phyloP scores from a whole-genome alignment of 2,888 invertebrate genomes.

The Sisyra nigra region DNA sequence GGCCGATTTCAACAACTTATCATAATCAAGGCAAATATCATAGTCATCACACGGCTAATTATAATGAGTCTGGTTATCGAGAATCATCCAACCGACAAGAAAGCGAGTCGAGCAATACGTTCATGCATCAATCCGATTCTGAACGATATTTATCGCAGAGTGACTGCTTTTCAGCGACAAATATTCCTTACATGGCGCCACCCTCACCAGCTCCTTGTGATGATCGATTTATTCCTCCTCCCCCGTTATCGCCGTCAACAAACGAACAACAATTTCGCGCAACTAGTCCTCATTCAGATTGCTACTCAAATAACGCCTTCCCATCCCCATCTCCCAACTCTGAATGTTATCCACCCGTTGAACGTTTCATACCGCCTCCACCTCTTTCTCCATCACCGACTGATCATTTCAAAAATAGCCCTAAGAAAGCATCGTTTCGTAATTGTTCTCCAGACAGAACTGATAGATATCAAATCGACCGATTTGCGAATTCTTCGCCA shows the following conservation, averaged over 20 bases:
- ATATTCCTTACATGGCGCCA: constrained; percentile 26
- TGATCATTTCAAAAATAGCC: neutral
- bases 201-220: constrained; percentile 38
- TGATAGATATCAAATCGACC: constrained; percentile 16
- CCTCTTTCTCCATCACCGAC: constrained; percentile 25
- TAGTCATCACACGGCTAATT: constrained; percentile 31
- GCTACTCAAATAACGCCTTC: constrained; percentile 34
- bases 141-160: too few relatives aligned
- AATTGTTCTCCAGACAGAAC: constrained; percentile 7
- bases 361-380: constrained; percentile 34
- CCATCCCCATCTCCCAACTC: constrained; percentile 28
- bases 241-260: constrained; percentile 43
- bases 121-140: too few relatives aligned
- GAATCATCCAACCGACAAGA: constrained; percentile 21
- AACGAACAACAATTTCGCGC: constrained; percentile 31
- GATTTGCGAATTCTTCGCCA: constrained; percentile 16
- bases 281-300: constrained; percentile 35
- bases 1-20: constrained; percentile 10
- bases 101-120: constrained; percentile 27
- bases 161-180: too few relatives aligned
- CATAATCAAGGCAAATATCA: constrained; percentile 6
- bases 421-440: constrained; percentile 1
- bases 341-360: constrained; percentile 30
- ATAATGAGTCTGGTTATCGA: constrained; percentile 37
- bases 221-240: constrained; percentile 40